A percentile compares a stretch with the other conserved stretches of the same genome.
Evolutionary conservation across 1,140 invertebrate species (phyloP).

Genomic region (Argopecten irradians): DNA sequence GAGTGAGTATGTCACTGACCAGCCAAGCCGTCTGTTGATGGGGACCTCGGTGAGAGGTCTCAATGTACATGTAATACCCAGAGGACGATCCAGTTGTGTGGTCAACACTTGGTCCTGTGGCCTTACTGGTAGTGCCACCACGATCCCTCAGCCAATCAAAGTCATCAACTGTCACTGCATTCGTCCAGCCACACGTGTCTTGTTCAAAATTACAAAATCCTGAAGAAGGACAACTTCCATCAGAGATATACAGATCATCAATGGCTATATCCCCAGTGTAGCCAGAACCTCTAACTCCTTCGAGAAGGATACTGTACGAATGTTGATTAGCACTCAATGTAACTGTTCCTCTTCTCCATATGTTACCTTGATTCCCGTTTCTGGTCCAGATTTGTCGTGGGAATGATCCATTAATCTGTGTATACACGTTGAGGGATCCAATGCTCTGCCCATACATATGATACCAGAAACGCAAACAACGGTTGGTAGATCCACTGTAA

Average conservation of each 20-base stretch:
- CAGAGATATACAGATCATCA: conserved; percentile 69
- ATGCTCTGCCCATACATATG: conserved; percentile 85
- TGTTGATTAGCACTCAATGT: conserved; percentile 37
- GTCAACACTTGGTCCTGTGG: conserved; percentile 72
- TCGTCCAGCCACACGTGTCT: conserved; percentile 71
- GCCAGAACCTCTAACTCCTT: conserved; percentile 62
- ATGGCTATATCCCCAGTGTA: conserved; percentile 70
- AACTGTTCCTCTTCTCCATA: conserved; percentile 80
- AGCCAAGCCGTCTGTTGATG: conserved; percentile 66
- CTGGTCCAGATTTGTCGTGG: conserved; percentile 72
- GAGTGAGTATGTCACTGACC: conserved; percentile 61
- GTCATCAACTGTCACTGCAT: conserved; percentile 61
- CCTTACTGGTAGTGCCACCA: conserved; percentile 59
- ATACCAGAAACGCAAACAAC: conserved; percentile 82
- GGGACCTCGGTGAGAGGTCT: conserved; percentile 59
- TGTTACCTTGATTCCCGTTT: conserved; percentile 83
- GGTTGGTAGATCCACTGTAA: conserved; percentile 38
- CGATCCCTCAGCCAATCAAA: conserved; percentile 70
- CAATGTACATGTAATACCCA: conserved; percentile 72
- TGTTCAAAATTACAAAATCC: conserved; percentile 71
- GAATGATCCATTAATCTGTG: conserved; percentile 44
- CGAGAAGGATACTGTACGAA: conserved; percentile 65
- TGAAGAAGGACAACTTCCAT: conserved; percentile 62
- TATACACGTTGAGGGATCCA: conserved; percentile 68
- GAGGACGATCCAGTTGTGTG: conserved; percentile 69